Percentiles rank a stretch among this genome's conserved stretches.
phyloP scores from a whole-genome alignment of 2,888 invertebrate species.

The Lasioglossum malachurum region DNA sequence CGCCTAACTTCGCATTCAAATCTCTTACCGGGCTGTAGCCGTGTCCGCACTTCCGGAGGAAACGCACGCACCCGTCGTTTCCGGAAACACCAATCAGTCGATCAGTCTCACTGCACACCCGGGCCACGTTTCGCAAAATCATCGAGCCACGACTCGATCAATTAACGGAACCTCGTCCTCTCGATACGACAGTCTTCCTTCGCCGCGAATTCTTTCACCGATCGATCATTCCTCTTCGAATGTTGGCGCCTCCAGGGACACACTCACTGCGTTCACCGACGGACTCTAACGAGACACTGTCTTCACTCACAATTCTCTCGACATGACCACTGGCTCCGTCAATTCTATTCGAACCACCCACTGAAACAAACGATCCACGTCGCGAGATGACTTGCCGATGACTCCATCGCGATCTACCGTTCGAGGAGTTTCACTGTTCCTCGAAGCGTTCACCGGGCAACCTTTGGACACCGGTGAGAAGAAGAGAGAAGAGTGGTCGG shows the following conservation, averaged over 20 bases:
- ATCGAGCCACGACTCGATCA: neutral
- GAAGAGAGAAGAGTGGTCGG: neutral
- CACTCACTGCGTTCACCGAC: conserved; percentile 52
- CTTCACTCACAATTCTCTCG: conserved; percentile 22
- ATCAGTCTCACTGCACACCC: neutral
- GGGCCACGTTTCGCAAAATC: neutral
- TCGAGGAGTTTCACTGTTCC: neutral
- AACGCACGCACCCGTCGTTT: neutral
- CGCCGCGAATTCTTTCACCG: neutral
- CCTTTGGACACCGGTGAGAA: neutral
- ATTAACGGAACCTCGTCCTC: neutral
- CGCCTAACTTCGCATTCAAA: conserved; percentile 85
- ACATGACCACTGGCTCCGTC: conserved; percentile 17
- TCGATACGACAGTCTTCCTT: neutral
- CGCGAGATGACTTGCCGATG: neutral
- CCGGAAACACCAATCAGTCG: neutral
- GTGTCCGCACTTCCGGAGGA: conserved; percentile 57
- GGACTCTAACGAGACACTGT: conserved; percentile 20
- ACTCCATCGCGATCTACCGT: neutral
- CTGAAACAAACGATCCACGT: conserved; percentile 17
- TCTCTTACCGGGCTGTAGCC: conserved; percentile 75
- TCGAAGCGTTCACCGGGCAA: neutral
- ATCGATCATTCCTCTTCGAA: neutral
- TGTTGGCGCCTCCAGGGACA: neutral
- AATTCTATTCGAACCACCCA: neutral